Evolutionary conservation across 2,888 invertebrate genomes (phyloP), one percentile per base, ranked within the genome.

Genomic region (Callyntrura guangdongensis): DNA sequence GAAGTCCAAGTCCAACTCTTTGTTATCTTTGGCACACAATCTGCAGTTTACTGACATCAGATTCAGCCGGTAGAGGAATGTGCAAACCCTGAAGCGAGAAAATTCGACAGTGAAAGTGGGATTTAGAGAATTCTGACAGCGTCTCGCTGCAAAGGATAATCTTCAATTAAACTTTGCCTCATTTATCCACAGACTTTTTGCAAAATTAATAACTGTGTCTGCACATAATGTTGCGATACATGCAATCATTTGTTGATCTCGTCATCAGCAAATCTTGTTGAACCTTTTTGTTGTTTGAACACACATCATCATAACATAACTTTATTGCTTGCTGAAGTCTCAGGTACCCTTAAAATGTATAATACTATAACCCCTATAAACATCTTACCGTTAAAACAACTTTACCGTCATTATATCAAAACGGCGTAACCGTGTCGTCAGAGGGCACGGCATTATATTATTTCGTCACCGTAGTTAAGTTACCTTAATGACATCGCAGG

Each of bases 81-180:
- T 77, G 67, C 27, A 47, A n/a, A 74, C 45, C 86, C 64, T 79
- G 17, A 79, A 86, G 86, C 86, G 64, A 79, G 22, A 67, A 86
- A 86, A 86, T 86, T 86, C 86, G 77, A 86, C 86, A 86, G 86
- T 64, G 86, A 86, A 86, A 86, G 86, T 86, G 86, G 86, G 67
- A 53, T 53, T 67, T 64, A 27, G 27, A 79, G 17, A 56, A 64
- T 2, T 27, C 25, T 12, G 17, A 25, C 49, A 59, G 86, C 61
- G 72, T 49, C 77, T 64, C 49, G 67, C 86, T 86, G 86, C 11
- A 79, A 79, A 86, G 86, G 67, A 77, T 79, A 86, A 86, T 86
- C 86, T 79, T 67, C 86, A 79, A 86, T 86, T 86, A 79, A 86
- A 86, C 77, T 79, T 49, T 79, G 79, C 49, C 74, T 74, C 86